Base-by-base conservation (phyloP, 2,113 vertebrate species). In the Poicephalus meyeri region DNA sequence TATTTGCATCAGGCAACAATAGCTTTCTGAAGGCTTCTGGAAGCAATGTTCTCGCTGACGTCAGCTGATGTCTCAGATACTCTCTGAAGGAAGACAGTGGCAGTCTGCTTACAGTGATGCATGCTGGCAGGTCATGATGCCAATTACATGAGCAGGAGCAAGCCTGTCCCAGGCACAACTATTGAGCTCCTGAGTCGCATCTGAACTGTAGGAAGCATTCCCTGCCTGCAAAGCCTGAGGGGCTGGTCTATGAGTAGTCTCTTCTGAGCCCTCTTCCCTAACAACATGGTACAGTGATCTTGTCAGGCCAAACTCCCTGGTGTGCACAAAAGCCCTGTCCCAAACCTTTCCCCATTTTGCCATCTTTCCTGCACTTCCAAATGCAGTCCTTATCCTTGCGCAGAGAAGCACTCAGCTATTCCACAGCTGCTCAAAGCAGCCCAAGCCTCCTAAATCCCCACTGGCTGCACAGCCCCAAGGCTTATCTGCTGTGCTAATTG, bases 241-340 rank as follows among this genome's bases (percentile, higher is more conserved):
- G 26, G 10, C 35, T 60, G 16, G 33, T 50, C 64, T 86, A 17
- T 16, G 10, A 46, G 26, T 21, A 44, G 37, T 17, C 2, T 86
- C 11, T 37, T 53, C 23, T 46, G 47, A 37, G 47, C 47, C 29
- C 7, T 26, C 31, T 42, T 56, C 31, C 25, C 20, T 73, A 65
- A 42, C 31, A 31, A 26, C 6, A 17, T 12, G 21, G 50, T 80
- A 21, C 16, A 11, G 13, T 25, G 29, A 47, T 25, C 24, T 56
- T 42, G 25, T 31, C 49, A 41, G 16, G 41, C 29, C 16, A 56
- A 55, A 49, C 0, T 0, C 24, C 55, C 63, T 16, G 21, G 16
- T 49, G 25, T 21, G 35, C 8, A 14, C 56, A 39, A 11, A 46
- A n/a, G 55, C n/a, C 35, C 29, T 56, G 24, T 25, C 41, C 13